Evolutionary conservation across 2,797 vertebrate species (phyloP), one percentile per base, ranked within the genome.

Genomic region (Coluber constrictor): DNA sequence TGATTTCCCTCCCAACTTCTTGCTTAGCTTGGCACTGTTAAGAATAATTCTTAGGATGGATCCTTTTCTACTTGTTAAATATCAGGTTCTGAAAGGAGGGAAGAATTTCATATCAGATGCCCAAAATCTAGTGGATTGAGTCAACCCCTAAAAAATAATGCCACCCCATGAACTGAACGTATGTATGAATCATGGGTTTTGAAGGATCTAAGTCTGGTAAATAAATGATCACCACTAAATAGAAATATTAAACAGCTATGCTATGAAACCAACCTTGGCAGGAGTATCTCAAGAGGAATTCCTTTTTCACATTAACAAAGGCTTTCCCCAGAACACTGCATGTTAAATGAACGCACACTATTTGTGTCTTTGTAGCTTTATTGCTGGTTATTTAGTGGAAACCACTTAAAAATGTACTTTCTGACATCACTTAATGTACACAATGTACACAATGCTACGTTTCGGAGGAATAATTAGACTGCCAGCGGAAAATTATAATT

Each of bases 201-300:
- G 95, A 97, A 97, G 96, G 96, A 97, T 93, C 93, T 96, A 90
- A 93, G 95, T 95, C 94, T 97, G 95, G 96, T 97, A 97, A 98
- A 98, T 98, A 97, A 98, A 98, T 97, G 97, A 96, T 97, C 95
- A 96, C 96, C 96, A 97, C 97, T 97, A 97, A 98, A 96, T 97
- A 95, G 94, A 97, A 96, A 96, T 97, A 96, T 98, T 97, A 98
- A 98, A 97, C 94, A 96, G 95, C 96, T 97, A 97, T 96, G 89
- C 95, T 97, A 97, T 95, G 96, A 97, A 97, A 97, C 97, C 96
- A 97, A 97, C 95, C 96, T 95, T 97, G 97, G 97, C 96, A 97
- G 11, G 96, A 97, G 94, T 96, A 95, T 96, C 96, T 97, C 96
- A 97, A 97, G 96, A 95, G 96, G 97, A 97, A 97, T 96, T 95